Base-by-base conservation (phyloP, 1,140 invertebrate species). In the Stenopsyche tienmushanensis region DNA sequence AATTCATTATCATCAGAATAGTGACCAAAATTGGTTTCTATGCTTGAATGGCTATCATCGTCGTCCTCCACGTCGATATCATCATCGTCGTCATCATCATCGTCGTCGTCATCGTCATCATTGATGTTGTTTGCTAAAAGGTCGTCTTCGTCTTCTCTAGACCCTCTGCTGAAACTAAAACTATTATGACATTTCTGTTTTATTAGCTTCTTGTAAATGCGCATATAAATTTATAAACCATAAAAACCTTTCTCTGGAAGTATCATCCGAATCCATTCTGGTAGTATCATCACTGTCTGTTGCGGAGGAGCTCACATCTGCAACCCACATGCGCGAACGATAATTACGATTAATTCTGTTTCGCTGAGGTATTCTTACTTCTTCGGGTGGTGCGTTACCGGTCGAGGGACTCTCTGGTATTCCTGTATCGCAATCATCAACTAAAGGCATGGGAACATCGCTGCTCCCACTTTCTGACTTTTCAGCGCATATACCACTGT, bases 381-480 rank as follows among this genome's bases (percentile, higher is more conserved):
- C 49, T 54, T 50, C 45, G 18, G 23, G 39, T 13, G 18, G n/a
- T 10, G 20, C 26, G 45, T 10, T 18, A 42, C 62, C 64, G 1
- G 66, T 53, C 10, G 66, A 67, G 13, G 66, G 50, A 18, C 29
- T 58, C 8, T 34, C 15, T 10, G 18, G 20, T 26, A 41, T 52
- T 7, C 76, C 75, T 3, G 77, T 73, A 62, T 78, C 78, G 8
- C 72, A 70, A 0, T 67, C 76, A 42, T 72, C 72, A 3, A 3
- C 68, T 42, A 18, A 72, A 3, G 64, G 26, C 60, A 66, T 68
- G 71, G 50, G 55, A 44, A 78, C 77, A 20, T 81, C 78, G 44
- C 77, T 79, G 63, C 75, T 78, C 0, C 76, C 78, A 55, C 78
- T 81, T 66, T 80, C 79, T 20, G 78, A 80, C 59, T 81, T 81